Base-by-base conservation (phyloP, 2,797 vertebrate genomes). In the Sebastes minor region DNA sequence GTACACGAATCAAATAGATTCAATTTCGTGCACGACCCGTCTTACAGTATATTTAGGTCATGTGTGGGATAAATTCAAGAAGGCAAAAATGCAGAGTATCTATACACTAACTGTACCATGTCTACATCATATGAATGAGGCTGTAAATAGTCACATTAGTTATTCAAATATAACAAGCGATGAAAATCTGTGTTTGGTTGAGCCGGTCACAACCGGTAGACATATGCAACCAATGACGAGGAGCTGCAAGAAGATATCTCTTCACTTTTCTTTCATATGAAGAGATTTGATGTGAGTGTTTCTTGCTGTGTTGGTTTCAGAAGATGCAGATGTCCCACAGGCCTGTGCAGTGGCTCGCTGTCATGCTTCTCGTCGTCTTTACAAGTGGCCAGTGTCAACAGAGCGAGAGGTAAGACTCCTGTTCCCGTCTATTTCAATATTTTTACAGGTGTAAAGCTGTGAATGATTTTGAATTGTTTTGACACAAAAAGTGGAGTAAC, bases 291-390 rank as follows among this genome's bases (percentile, higher is more conserved):
- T 5, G 4, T 49, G 49, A 52, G 38, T 35, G 28, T 30, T 74
- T 74, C 4, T 33, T 22, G 6, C 2, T 49, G 71, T 59, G 65
- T 28, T 30, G 18, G 3, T 49, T 23, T 1, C 85, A 91, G 88
- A 90, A 76, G 78, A 91, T 92, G 91, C 86, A 81, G 88, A 71
- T 66, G 71, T 84, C 74, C 38, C 85, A 74, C 69, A 82, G 79
- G 32, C 69, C 83, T 32, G 85, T 88, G 42, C 92, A 72, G 53
- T 80, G 75, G 62, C 55, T 94, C 32, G 73, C 92, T 32, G 69
- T 94, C 82, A 68, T 94, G 82, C 56, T 94, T 20, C 81, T 95
- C 9, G 73, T 94, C 23, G 10, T 93, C 78, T 35, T 94, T 13
- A 83, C 91, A 6, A 49, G 59, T 0, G 74, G 71, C 42, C 87